Conservation (phyloP, 2,113 vertebrate species). For the Acrocephalus arundinaceus region DNA sequence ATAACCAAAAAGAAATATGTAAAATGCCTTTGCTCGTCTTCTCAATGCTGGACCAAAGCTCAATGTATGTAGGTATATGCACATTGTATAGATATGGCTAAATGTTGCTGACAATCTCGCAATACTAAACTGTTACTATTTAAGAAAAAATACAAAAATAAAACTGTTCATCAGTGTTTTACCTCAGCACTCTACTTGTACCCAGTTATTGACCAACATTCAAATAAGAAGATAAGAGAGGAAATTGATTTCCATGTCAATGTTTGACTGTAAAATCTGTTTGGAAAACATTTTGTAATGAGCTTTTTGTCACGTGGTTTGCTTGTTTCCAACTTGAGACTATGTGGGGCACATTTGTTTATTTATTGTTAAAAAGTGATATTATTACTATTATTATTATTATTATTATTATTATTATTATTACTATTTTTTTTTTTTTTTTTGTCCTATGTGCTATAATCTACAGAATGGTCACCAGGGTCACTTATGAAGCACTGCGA, state of each 20-base stretch:
- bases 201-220: slow-evolving; percentile 78
- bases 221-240: slow-evolving; percentile 69
- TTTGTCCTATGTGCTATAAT: slow-evolving; percentile 76
- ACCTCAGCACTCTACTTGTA: slow-evolving; percentile 91
- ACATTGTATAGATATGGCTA: slow-evolving; percentile 98
- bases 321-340: slow-evolving; percentile 78
- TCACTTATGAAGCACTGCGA: slow-evolving; percentile 76
- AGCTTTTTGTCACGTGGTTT: slow-evolving; percentile 81
- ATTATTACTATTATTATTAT: slow-evolving; percentile 67
- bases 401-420: neutral
- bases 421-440: slow-evolving; percentile 26
- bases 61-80: slow-evolving; percentile 95
- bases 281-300: slow-evolving; percentile 81
- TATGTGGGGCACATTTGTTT: slow-evolving; percentile 80
- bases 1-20: slow-evolving; percentile 91
- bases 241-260: slow-evolving; percentile 78
- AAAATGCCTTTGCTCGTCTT: slow-evolving; percentile 90
- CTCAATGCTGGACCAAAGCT: slow-evolving; percentile 99
- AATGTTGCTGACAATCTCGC: slow-evolving; percentile 97
- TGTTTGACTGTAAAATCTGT: slow-evolving; percentile 81
- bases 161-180: slow-evolving; percentile 86
- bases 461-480: slow-evolving; percentile 83
- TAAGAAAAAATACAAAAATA: slow-evolving; percentile 72
- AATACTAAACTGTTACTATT: slow-evolving; percentile 87
- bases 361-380: slow-evolving; percentile 75